A percentile compares a stretch with the other conserved stretches of the same genome.
These are phyloP conservation scores for Ornithorhynchus anatinus DNA, from an alignment of 2,113 vertebrate species.

Conservation along the genomic window DNA sequence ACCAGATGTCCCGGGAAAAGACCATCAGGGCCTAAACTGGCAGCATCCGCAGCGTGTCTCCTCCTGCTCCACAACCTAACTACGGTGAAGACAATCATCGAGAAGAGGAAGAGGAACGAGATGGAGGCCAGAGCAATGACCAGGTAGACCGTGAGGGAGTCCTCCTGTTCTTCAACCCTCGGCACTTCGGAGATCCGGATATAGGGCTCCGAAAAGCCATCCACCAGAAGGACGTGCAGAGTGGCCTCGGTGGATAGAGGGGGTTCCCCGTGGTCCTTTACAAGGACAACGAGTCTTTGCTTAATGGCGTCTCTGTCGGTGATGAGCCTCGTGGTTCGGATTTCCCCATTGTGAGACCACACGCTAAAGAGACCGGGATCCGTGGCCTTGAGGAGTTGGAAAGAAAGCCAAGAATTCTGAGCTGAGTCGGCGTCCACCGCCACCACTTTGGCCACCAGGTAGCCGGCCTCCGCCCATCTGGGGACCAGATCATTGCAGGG, in stretches of 20 bases:
- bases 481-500: conserved; percentile 65
- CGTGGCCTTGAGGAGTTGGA: conserved; percentile 50
- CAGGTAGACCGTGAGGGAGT: conserved; percentile 29
- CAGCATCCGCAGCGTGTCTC: neutral
- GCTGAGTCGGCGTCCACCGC: conserved; percentile 76
- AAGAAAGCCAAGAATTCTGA: conserved; percentile 70
- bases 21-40: neutral
- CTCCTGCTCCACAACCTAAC: neutral
- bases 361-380: conserved; percentile 52
- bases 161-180: conserved; percentile 5
- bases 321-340: conserved; percentile 66
- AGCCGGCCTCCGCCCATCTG: conserved; percentile 61
- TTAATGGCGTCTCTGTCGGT: conserved; percentile 41
- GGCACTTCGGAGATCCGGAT: conserved; percentile 34
- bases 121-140: conserved; percentile 44
- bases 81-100: neutral
- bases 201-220: neutral
- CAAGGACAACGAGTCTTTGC: neutral
- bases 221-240: neutral
- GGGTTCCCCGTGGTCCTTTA: conserved; percentile 23
- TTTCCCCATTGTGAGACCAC: conserved; percentile 65
- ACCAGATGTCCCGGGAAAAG: neutral
- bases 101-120: conserved; percentile 55
- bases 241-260: conserved; percentile 45
- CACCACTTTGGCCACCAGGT: conserved; percentile 70